Evolutionary conservation across 2,888 invertebrate genomes (phyloP), one percentile per base, ranked within the genome.

Genomic region (Drosophila mimetica): DNA sequence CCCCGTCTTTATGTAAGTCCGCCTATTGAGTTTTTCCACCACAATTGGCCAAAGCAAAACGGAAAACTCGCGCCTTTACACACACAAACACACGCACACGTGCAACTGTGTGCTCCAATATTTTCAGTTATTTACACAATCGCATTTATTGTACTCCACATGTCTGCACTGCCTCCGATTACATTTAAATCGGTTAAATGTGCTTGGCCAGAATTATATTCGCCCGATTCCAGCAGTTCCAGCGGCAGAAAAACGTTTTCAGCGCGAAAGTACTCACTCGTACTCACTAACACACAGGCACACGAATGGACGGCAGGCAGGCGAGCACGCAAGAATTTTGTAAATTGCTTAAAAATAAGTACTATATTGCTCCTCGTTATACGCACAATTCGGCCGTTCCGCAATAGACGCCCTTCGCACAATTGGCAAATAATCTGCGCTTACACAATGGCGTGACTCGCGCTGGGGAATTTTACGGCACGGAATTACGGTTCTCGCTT

Each of bases 111-210:
- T 70, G 61, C 46, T 51, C 70, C 77, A 77, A 74, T 79, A 81
- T 86, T 77, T 86, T 81, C 86, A 81, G 79, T 86, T 84, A 81
- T 86, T 84, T 86, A 81, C 84, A 83, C 81, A 79, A 70, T 77
- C 60, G 36, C 37, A 67, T 66, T 72, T 67, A 53, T 28, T 41
- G 30, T 71, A 37, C 25, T 70, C 66, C 64, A 55, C 59, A 71
- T 25, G 65, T 32, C 34, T 63, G 30, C 34, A 52, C 48, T 42
- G 32, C 30, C 48, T 63, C 53, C 32, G 53, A 60, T 74, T 61
- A 53, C 54, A 55, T 70, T 73, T 61, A 61, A 41, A 34, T 41
- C 18, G 9, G 32, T 44, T 50, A 37, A 46, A 37, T 22, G 53
- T 14, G 32, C 22, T 46, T 42, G 53, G n/a, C 32, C 2, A 48